phyloP scores from a whole-genome alignment of 2,797 vertebrate species.

The Coilia nasus region DNA sequence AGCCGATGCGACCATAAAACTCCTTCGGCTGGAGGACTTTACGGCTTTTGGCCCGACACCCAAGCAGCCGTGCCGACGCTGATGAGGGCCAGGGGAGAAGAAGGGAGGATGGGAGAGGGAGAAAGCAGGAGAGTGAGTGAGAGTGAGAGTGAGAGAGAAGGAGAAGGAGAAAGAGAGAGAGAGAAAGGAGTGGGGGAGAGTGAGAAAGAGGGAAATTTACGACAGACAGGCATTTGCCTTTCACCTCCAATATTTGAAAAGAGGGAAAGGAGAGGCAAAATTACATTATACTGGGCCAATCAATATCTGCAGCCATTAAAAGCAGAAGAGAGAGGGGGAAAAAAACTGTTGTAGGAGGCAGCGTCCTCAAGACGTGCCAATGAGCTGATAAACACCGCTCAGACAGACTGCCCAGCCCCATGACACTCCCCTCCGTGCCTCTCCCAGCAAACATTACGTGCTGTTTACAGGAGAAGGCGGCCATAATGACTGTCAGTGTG shows the following conservation, averaged over 20 bases:
- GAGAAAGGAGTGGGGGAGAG: constrained; percentile 30
- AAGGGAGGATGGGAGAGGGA: constrained; percentile 40
- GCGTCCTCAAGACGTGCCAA: constrained; percentile 21
- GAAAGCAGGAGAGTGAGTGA: neutral
- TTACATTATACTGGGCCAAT: constrained; percentile 59
- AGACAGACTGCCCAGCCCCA: constrained; percentile 24
- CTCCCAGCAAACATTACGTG: constrained; percentile 22
- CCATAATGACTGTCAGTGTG: constrained; percentile 33
- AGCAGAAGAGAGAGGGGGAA: neutral
- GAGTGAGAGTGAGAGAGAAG: neutral
- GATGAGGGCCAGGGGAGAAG: constrained; percentile 33
- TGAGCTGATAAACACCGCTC: constrained; percentile 32
- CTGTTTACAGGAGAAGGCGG: constrained; percentile 25
- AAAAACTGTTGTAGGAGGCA: neutral
- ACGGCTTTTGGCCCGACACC: constrained; percentile 64
- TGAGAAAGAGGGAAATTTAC: constrained; percentile 63
- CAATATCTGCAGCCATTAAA: constrained; percentile 1
- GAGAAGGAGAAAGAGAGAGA: neutral
- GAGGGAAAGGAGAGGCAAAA: constrained; percentile 67
- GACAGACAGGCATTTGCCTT: constrained; percentile 59
- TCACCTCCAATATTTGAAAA: constrained; percentile 74
- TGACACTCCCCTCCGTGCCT: constrained; percentile 14
- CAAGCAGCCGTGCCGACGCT: constrained; percentile 50
- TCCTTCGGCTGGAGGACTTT: constrained; percentile 70
- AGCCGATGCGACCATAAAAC: constrained; percentile 72